These are phyloP conservation scores for Corythoichthys intestinalis DNA, from an alignment of 2,113 vertebrate species.

Conservation along the genomic window DNA sequence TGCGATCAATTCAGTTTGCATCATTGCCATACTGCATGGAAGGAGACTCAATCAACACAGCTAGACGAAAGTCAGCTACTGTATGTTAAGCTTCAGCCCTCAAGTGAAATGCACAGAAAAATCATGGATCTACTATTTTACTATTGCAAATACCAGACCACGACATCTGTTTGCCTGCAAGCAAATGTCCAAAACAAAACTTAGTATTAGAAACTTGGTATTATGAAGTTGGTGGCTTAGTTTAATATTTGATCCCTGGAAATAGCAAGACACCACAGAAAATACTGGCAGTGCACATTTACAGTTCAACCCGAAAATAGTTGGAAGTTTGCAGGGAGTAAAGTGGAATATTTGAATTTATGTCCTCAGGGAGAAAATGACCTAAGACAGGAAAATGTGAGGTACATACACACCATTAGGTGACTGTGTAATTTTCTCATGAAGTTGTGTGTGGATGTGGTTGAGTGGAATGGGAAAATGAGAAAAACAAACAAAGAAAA, in stretches of 20 bases:
- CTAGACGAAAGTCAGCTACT: no score
- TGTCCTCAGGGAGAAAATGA: conserved; percentile 32
- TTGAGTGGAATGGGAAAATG: neutral
- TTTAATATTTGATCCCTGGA: neutral
- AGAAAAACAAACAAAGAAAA: neutral
- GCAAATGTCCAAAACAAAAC: neutral
- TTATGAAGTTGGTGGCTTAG: neutral
- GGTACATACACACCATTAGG: conserved; percentile 33
- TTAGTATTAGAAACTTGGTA: neutral
- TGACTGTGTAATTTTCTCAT: conserved; percentile 28
- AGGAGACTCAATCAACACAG: no score
- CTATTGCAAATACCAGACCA: neutral
- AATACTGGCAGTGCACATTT: conserved; percentile 17
- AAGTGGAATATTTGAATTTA: conserved; percentile 39
- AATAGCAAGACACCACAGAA: neutral
- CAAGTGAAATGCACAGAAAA: no score
- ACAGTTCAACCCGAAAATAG: conserved; percentile 1
- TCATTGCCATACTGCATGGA: no score
- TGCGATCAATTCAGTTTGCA: no score
- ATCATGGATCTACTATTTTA: neutral
- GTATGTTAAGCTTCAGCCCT: no score
- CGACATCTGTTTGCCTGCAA: neutral
- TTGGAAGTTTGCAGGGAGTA: conserved; percentile 26
- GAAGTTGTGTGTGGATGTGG: conserved; percentile 7
- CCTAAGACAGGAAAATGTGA: conserved; percentile 33